These are phyloP conservation scores for Propithecus deckenii DNA, from an alignment of 2,797 vertebrate species.

Conservation along the genomic window DNA sequence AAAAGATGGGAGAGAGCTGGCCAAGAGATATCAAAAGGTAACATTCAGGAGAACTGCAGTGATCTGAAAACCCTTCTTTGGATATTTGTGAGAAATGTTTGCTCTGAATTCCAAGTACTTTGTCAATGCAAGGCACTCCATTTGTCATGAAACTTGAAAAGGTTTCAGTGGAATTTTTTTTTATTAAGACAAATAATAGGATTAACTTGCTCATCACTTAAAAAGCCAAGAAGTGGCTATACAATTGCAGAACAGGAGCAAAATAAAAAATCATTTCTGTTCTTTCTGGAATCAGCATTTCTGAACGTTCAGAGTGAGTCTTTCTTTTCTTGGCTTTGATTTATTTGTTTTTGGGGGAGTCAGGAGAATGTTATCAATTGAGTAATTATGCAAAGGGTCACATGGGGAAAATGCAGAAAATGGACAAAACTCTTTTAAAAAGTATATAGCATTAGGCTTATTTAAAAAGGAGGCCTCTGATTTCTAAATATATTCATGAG, in stretches of 20 bases:
- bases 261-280: constrained; percentile 24
- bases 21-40: not conserved
- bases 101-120: constrained; percentile 1
- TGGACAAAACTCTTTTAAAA: constrained; percentile 39
- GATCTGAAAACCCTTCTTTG: constrained; percentile 1
- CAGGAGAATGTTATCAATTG: constrained; percentile 35
- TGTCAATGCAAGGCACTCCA: constrained; percentile 40
- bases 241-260: not conserved
- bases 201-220: constrained; percentile 41
- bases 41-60: not conserved
- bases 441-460: not conserved
- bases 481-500: not conserved
- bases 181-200: constrained; percentile 40
- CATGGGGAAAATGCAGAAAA: not conserved
- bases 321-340: constrained; percentile 26
- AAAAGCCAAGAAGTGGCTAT: constrained; percentile 32
- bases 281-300: constrained; percentile 54
- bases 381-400: constrained; percentile 45
- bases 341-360: not conserved
- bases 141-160: constrained; percentile 33
- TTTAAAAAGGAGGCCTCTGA: not conserved
- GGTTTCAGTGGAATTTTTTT: constrained; percentile 15
- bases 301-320: constrained; percentile 24
- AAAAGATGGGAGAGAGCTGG: not conserved
- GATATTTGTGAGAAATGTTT: not conserved